These are phyloP conservation scores for Sarcophaga peregrina DNA, from an alignment of 1,140 invertebrate species.

Conservation along the genomic window DNA sequence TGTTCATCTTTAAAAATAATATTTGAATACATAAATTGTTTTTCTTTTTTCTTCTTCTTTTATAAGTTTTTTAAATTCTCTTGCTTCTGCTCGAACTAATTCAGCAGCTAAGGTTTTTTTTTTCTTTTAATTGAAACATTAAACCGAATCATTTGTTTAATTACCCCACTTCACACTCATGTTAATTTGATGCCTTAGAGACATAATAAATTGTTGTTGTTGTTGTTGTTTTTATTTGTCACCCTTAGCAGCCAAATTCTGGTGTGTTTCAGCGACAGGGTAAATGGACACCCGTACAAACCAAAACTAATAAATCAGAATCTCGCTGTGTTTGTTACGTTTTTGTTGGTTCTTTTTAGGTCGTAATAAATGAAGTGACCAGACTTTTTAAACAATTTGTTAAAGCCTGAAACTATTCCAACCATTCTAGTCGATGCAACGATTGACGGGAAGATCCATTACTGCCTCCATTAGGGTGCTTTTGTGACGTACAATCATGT, in stretches of 20 bases:
- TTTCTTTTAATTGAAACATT: background rate
- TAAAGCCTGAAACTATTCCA: no score
- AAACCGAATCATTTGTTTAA: background rate
- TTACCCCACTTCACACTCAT: slow-evolving; percentile 17
- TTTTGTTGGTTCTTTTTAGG: background rate
- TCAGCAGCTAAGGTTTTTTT: background rate
- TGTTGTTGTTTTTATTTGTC: background rate
- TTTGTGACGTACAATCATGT: no score
- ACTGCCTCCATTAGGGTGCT: no score
- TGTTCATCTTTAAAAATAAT: background rate
- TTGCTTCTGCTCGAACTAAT: background rate
- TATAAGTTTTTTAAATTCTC: no score
- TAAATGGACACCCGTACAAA: slow-evolving; percentile 12
- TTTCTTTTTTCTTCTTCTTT: no score
- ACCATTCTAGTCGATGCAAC: no score
- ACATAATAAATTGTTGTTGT: background rate
- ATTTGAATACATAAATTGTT: background rate
- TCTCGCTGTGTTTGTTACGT: background rate
- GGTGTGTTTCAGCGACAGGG: background rate
- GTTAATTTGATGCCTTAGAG: slow-evolving; percentile 7
- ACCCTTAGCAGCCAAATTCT: slow-evolving; percentile 7
- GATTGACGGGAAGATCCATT: no score
- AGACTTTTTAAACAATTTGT: background rate
- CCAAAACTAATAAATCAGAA: slow-evolving; percentile 18
- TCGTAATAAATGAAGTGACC: background rate